Evolutionary conservation across 1,140 invertebrate species (phyloP), one percentile per base, ranked within the genome.

Genomic region (Pogonomyrmex californicus): DNA sequence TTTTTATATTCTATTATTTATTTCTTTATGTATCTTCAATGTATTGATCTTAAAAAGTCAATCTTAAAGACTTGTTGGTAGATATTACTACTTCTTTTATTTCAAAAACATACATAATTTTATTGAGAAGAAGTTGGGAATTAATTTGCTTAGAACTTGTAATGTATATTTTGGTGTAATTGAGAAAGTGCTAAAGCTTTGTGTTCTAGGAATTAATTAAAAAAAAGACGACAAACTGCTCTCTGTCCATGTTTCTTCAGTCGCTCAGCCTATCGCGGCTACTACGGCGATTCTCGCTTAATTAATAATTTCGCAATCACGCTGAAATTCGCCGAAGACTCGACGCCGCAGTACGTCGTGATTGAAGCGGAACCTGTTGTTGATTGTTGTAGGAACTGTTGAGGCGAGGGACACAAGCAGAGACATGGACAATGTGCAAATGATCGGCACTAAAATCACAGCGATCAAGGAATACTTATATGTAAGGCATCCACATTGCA

Each of bases 391-490:
- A 95, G 92, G 95, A 95, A 94, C 94, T 92, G 93, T 93, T 93
- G 92, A 91, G 92, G 91, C 94, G 92, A 94, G 94, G 94, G 93
- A 90, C 92, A 94, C 93, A 93, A 90, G 92, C 93, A 93, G 93
- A 95, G 94, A 94, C 93, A 95, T 95, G 94, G 94, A 95, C 94
- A 95, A 95, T 95, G 94, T 95, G 92, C 95, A 95, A 95, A 95
- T 95, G 94, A 93, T 95, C 93, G 94, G 94, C 93, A 95, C 94
- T 94, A 95, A 95, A 95, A 93, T 95, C 92, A 94, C 94, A 93
- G 94, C 94, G 91, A 95, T 95, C 94, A 95, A 95, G 95, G 95
- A 95, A 92, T 95, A 95, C 94, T 95, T 95, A 95, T 95, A 95
- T 95, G 95, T 95, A 95, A 95, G 95, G 88, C 93, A 94, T 91